Conservation (phyloP, 1,140 invertebrate species). For the Limonius californicus region DNA sequence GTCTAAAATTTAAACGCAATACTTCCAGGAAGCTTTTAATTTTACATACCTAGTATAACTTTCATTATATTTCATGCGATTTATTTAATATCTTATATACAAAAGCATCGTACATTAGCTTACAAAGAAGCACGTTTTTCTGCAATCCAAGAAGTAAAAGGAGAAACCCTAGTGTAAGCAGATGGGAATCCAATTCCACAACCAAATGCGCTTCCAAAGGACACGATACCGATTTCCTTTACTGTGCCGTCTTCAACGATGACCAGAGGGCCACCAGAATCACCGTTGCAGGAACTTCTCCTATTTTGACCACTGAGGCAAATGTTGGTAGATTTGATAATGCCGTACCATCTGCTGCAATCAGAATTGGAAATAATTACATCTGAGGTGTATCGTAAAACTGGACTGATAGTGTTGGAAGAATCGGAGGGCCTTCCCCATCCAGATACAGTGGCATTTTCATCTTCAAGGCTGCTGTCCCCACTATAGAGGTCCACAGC, state of each 20-base stretch:
- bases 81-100: too few species aligned
- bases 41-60: too few species aligned
- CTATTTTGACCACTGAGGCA: conserved; percentile 8
- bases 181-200: conserved; percentile 52
- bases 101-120: too few species aligned
- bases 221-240: background rate
- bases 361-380: conserved; percentile 1
- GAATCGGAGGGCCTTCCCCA: conserved; percentile 20
- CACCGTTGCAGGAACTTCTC: background rate
- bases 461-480: background rate
- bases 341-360: background rate
- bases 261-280: conserved; percentile 4
- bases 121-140: too few species aligned
- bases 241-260: background rate
- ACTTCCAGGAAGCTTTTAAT: too few species aligned
- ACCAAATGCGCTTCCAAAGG: conserved; percentile 45
- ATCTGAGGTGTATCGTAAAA: background rate
- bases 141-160: too few species aligned
- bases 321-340: background rate
- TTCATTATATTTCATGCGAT: too few species aligned
- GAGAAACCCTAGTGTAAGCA: conserved; percentile 38
- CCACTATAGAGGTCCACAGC: background rate
- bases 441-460: conserved; percentile 2
- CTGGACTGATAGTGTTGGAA: conserved; percentile 1
- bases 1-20: too few species aligned